Evolutionary conservation across 1,140 invertebrate species (phyloP).

Genomic region (Caenorhabditis remanei): DNA sequence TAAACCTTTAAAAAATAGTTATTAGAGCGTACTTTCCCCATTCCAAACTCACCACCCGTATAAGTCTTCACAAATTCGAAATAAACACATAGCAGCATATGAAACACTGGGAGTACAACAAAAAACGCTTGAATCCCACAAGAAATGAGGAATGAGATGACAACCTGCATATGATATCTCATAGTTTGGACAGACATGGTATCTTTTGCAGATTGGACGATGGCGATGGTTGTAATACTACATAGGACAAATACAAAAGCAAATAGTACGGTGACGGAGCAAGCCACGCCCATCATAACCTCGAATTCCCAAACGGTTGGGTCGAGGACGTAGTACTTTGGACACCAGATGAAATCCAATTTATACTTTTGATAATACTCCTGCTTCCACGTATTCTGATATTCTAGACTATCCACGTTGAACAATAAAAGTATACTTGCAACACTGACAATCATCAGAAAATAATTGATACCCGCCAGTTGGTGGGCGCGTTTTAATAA

Average conservation of each 20-base stretch:
- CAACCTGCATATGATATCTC: slow-evolving; percentile 28
- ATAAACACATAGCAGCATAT: slow-evolving; percentile 5
- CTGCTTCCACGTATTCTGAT: not conserved
- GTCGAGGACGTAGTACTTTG: not conserved
- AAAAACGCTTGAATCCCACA: slow-evolving; percentile 11
- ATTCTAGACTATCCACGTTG: not conserved
- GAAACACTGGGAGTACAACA: slow-evolving; percentile 7
- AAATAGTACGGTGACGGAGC: not conserved
- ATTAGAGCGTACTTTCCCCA: too few species aligned
- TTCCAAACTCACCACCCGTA: not conserved
- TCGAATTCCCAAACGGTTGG: not conserved
- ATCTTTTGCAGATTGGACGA: not conserved
- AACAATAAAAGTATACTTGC: not conserved
- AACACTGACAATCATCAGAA: not conserved
- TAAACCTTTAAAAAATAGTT: not conserved
- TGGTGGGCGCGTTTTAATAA: not conserved
- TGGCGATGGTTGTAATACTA: slow-evolving; percentile 13
- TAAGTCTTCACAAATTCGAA: slow-evolving; percentile 4
- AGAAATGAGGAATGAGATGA: not conserved
- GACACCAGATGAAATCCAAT: not conserved
- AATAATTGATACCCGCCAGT: not conserved
- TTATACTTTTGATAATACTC: slow-evolving; percentile 19
- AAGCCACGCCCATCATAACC: not conserved
- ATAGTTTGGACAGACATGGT: not conserved
- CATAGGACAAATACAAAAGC: slow-evolving; percentile 14